phyloP scores from a whole-genome alignment of 2,888 invertebrate genomes.

The Ophion ventricosus region DNA sequence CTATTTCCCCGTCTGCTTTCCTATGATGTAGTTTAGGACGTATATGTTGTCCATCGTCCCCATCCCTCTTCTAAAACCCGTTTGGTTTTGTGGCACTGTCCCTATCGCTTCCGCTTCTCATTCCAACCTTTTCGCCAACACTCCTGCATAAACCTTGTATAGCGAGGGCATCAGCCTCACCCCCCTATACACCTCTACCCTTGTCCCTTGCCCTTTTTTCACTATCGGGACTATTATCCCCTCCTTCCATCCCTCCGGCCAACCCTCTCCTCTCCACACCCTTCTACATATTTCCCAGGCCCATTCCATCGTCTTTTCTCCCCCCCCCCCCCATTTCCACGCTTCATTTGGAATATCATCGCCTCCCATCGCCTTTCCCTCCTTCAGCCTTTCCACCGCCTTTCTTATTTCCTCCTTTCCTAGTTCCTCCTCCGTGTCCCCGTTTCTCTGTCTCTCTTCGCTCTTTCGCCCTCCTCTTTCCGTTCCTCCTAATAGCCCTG shows the following conservation, averaged over 20 bases:
- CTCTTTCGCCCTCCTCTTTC: too few relatives aligned
- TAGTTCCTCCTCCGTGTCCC: background rate
- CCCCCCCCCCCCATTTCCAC: constrained; percentile 10
- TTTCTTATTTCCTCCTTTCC: constrained; percentile 4
- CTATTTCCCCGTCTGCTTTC: constrained; percentile 4
- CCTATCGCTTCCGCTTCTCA: background rate
- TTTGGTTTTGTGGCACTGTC: background rate
- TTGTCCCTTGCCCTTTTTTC: too few relatives aligned
- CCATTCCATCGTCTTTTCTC: background rate
- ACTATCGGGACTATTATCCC: constrained; percentile 34
- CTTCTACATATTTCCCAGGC: constrained; percentile 24
- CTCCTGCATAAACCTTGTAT: constrained; percentile 39
- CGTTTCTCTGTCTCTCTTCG: background rate
- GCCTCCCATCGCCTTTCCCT: constrained; percentile 27
- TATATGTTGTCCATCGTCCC: constrained; percentile 25
- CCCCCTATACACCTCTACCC: constrained; percentile 48
- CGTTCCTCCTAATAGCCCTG: constrained; percentile 4
- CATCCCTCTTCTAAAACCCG: constrained; percentile 25
- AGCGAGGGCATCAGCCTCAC: constrained; percentile 39
- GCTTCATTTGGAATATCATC: constrained; percentile 24
- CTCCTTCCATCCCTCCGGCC: constrained; percentile 37
- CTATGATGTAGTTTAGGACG: constrained; percentile 15
- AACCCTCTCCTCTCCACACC: background rate
- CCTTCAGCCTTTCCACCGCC: background rate
- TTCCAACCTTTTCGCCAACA: constrained; percentile 4